Evolutionary conservation across 2,797 vertebrate species (phyloP), one percentile per base, ranked within the genome.

Genomic region (Lindbergichthys nudifrons): DNA sequence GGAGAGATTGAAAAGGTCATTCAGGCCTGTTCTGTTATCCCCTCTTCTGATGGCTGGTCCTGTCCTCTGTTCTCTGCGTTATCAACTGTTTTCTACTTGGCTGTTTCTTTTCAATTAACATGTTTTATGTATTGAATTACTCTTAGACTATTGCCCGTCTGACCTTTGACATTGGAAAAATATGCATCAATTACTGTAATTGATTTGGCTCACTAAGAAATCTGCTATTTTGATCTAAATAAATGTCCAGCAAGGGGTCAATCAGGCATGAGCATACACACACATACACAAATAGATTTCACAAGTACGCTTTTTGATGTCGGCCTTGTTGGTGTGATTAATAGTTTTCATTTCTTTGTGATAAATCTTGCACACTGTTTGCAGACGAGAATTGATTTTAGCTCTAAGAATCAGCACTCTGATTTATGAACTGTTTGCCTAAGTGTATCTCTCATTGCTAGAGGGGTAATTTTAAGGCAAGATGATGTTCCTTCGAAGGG

Each of bases 291-390:
- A 64, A 81, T 67, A 36, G 67, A 54, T 4, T 23, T 80, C 65
- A 73, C 36, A 70, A 18, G 6, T 51, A 26, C 0, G 13, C 39
- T 70, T 65, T 64, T 65, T 0, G 0, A 23, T 36, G 61, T 71
- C 79, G 56, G n/a, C 41, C 46, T 43, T 21, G 12, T 41, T 21
- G 12, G 10, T 47, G 30, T 81, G 80, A 87, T 62, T 75, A 53
- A 83, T 80, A 57, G 42, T 69, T 84, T 85, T 92, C 65, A 57
- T 65, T 77, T 64, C 68, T 75, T 78, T 80, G 63, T 81, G 75
- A 36, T 56, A 87, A n/a, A 72, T 86, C 43, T 85, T 70, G 47
- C 77, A 69, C 80, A 81, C 54, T 73, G 57, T 52, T 48, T 43
- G 51, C 12, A 43, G 57, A 4, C 41, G 15, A 43, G 36, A 39